Evolutionary conservation across 2,113 vertebrate species (phyloP).

Genomic region (Atractosteus spatula): DNA sequence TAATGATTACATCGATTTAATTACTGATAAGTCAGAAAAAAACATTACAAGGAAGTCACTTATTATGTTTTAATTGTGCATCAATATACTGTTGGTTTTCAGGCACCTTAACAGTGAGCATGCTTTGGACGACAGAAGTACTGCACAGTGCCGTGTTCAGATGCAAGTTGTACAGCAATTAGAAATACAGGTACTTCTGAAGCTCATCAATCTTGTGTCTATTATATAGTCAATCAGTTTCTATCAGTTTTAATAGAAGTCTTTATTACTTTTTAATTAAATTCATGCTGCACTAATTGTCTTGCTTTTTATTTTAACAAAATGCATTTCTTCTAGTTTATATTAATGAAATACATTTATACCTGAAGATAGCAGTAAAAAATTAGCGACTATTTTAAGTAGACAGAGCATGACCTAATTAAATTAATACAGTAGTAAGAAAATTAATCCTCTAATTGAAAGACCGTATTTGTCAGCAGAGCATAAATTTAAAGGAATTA

Average conservation of each 20-base stretch:
- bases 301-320: constrained; percentile 53
- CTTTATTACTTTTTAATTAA: constrained; percentile 69
- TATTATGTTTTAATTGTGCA: constrained; percentile 3
- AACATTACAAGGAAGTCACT: no score
- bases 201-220: background rate
- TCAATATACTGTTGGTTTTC: constrained; percentile 33
- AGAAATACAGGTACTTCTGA: constrained; percentile 90
- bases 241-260: constrained; percentile 49
- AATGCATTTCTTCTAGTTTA: constrained; percentile 59
- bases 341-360: constrained; percentile 77
- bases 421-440: constrained; percentile 68
- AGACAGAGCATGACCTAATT: constrained; percentile 76
- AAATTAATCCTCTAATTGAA: constrained; percentile 73
- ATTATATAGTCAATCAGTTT: constrained; percentile 1
- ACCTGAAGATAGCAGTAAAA: constrained; percentile 74
- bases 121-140: constrained; percentile 94
- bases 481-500: background rate
- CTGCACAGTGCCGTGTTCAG: constrained; percentile 96
- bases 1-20: no score
- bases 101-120: constrained; percentile 99
- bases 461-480: constrained; percentile 64
- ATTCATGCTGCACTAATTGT: constrained; percentile 68
- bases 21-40: no score
- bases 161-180: constrained; percentile 98
- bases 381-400: constrained; percentile 71